Percentiles rank a stretch among this genome's conserved stretches.
Evolutionary conservation across 2,797 vertebrate genomes (phyloP).

Genomic region (Myripristis murdjan): DNA sequence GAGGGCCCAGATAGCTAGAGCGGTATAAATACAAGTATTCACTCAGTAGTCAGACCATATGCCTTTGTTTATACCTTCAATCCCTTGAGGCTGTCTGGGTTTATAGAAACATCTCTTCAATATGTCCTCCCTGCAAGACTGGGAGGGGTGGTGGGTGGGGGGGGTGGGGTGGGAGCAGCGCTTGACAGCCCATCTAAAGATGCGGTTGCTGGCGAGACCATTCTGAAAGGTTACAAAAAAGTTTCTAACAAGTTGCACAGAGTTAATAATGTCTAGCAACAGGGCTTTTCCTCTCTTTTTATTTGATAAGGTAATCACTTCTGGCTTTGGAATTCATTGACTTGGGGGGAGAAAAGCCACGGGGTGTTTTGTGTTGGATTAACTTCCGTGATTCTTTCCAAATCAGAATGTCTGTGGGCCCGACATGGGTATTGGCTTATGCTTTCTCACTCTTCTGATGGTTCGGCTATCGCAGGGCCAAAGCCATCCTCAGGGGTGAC

Average conservation of each 20-base stretch:
- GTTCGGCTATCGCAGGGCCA: background rate
- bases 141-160: too few species aligned
- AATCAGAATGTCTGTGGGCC: background rate
- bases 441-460: constrained; percentile 16
- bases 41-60: constrained; percentile 11
- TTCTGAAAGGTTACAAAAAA: constrained; percentile 6
- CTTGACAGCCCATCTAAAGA: background rate
- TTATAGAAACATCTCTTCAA: constrained; percentile 3
- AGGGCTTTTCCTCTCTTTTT: background rate
- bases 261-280: background rate
- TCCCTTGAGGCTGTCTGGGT: constrained; percentile 3
- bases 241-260: background rate
- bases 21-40: constrained; percentile 10
- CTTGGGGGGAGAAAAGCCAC: background rate
- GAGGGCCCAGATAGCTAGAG: constrained; percentile 11
- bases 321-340: background rate
- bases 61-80: constrained; percentile 4
- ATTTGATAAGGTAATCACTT: background rate
- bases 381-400: constrained; percentile 1
- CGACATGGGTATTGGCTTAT: constrained; percentile 11
- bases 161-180: background rate
- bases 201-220: too few species aligned
- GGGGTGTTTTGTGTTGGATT: constrained; percentile 12
- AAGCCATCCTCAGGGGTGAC: constrained; percentile 44
- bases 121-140: too few species aligned